Percentiles rank a stretch among this genome's conserved stretches.
These are phyloP conservation scores for Heliconius ethilla DNA, from an alignment of 2,888 invertebrate species.

Conservation along the genomic window DNA sequence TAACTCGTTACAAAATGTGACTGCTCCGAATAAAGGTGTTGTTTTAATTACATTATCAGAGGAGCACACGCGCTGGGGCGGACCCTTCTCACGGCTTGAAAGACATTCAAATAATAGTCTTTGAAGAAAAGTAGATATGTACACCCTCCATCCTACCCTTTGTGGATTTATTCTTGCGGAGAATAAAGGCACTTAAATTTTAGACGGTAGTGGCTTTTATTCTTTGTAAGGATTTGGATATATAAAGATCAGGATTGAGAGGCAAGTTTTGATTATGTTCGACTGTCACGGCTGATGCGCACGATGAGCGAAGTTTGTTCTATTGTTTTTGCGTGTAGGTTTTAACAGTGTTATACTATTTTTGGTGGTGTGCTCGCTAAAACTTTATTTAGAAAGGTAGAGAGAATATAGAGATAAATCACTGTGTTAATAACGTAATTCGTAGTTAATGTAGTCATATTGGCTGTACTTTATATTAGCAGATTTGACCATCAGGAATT, in stretches of 20 bases:
- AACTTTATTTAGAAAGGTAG: not conserved
- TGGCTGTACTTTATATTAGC: too few species aligned
- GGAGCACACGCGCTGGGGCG: constrained; percentile 69
- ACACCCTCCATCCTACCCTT: constrained; percentile 25
- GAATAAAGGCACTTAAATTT: constrained; percentile 49
- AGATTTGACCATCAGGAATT: too few species aligned
- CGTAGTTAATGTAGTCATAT: too few species aligned
- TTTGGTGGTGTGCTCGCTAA: constrained; percentile 13
- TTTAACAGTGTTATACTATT: constrained; percentile 31
- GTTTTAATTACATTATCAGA: constrained; percentile 82
- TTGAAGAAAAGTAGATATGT: constrained; percentile 70
- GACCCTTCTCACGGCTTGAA: constrained; percentile 80
- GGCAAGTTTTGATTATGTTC: constrained; percentile 77
- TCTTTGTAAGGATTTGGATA: constrained; percentile 21
- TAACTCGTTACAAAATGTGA: constrained; percentile 69
- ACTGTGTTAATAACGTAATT: not conserved
- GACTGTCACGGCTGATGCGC: constrained; percentile 70
- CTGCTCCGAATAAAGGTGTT: constrained; percentile 78
- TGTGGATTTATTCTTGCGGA: constrained; percentile 42
- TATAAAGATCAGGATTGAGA: constrained; percentile 24
- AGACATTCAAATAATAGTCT: constrained; percentile 81
- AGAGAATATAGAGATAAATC: not conserved
- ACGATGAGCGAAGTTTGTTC: constrained; percentile 43
- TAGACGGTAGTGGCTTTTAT: constrained; percentile 22
- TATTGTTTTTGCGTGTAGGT: constrained; percentile 43